Conservation (phyloP, 2,797 vertebrate species). For the Onychomys torridus region DNA sequence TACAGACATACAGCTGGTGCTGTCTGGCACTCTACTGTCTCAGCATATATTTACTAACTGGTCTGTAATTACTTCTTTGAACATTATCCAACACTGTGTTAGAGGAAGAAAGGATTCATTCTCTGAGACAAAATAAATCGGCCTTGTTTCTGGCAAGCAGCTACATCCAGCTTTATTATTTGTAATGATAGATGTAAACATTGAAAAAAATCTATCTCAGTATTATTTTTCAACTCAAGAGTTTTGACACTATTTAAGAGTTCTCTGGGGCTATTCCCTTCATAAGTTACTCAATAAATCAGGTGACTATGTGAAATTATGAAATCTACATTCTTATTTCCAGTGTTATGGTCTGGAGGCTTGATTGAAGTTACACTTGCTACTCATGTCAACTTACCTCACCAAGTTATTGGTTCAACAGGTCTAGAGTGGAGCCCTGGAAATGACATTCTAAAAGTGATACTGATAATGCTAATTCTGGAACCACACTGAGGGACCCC, state of each 20-base stretch:
- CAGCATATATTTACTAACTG: conserved; percentile 81
- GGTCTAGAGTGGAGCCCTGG: background rate
- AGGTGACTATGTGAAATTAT: conserved; percentile 28
- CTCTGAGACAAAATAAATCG: conserved; percentile 74
- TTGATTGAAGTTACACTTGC: conserved; percentile 16
- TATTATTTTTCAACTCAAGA: conserved; percentile 58
- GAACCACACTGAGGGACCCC: background rate
- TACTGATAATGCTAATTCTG: background rate
- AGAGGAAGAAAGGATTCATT: conserved; percentile 76
- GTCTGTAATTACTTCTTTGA: conserved; percentile 82
- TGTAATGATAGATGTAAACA: conserved; percentile 65
- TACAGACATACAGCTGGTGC: conserved; percentile 66
- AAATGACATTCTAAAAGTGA: conserved; percentile 30
- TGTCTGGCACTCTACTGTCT: conserved; percentile 66
- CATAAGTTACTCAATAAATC: conserved; percentile 47
- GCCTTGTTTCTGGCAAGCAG: conserved; percentile 67
- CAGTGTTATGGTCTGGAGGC: background rate
- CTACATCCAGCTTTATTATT: conserved; percentile 53
- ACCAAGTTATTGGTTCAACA: conserved; percentile 28
- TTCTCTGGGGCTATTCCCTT: conserved; percentile 10
- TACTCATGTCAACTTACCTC: background rate
- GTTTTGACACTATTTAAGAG: conserved; percentile 57
- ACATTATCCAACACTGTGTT: conserved; percentile 77
- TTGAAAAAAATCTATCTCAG: background rate
- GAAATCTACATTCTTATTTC: background rate